phyloP scores from a whole-genome alignment of 2,888 invertebrate species.

The Clanis bilineata region DNA sequence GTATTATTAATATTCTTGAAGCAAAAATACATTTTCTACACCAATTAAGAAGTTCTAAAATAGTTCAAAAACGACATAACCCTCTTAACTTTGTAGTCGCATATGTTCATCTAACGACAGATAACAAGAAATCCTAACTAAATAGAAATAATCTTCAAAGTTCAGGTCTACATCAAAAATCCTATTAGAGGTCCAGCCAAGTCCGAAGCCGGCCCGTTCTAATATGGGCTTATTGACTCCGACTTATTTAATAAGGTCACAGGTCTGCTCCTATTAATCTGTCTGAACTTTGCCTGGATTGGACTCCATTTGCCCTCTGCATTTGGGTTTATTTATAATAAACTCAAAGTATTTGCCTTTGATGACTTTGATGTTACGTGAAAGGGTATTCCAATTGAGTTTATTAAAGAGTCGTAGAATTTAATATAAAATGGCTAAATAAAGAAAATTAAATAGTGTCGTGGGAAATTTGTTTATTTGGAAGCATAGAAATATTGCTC shows the following conservation, averaged over 20 bases:
- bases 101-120: neutral
- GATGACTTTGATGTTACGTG: neutral
- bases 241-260: constrained; percentile 11
- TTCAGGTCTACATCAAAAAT: neutral
- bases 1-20: too few relatives aligned
- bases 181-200: neutral
- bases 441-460: too few relatives aligned
- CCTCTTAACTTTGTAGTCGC: too few relatives aligned
- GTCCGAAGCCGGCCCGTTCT: neutral
- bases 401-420: too few relatives aligned
- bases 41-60: too few relatives aligned
- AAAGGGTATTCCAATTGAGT: too few relatives aligned
- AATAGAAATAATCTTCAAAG: constrained; percentile 10
- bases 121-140: neutral
- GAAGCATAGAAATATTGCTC: too few relatives aligned
- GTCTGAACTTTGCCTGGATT: neutral
- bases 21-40: too few relatives aligned
- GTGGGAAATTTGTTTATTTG: too few relatives aligned
- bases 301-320: neutral
- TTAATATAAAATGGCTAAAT: too few relatives aligned
- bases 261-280: neutral
- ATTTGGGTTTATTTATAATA: neutral
- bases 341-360: neutral
- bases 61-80: too few relatives aligned
- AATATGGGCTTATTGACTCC: constrained; percentile 5